phyloP scores from a whole-genome alignment of 2,113 vertebrate species.

The Xyrauchen texanus region DNA sequence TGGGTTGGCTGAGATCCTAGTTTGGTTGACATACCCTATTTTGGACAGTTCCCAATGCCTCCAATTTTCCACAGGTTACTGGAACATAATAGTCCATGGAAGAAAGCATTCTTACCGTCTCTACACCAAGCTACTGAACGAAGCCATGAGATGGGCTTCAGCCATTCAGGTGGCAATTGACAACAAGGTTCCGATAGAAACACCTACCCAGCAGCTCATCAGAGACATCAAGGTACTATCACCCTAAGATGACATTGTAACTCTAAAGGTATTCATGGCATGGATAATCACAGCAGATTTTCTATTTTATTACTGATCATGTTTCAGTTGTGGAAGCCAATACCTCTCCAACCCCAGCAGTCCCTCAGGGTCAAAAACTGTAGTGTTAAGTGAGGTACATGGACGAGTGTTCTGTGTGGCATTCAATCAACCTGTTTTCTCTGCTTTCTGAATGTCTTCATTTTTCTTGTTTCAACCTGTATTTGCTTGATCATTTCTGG shows the following conservation, averaged over 20 bases:
- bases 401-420: conserved; percentile 57
- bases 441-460: neutral
- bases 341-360: conserved; percentile 65
- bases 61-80: conserved; percentile 77
- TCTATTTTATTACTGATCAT: conserved; percentile 6
- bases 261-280: neutral
- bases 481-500: neutral
- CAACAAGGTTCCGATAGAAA: conserved; percentile 90
- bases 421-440: conserved; percentile 11
- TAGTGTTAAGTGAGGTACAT: conserved; percentile 73
- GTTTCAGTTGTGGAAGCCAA: conserved; percentile 49
- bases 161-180: conserved; percentile 91
- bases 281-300: neutral
- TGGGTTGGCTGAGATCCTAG: too few species aligned
- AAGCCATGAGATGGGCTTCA: conserved; percentile 89
- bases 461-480: neutral
- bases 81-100: conserved; percentile 88
- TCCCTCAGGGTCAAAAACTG: conserved; percentile 63
- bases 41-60: neutral
- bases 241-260: neutral
- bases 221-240: conserved; percentile 85
- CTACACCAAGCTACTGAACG: conserved; percentile 87
- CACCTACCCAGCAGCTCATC: conserved; percentile 90
- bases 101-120: conserved; percentile 89
- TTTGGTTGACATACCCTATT: too few species aligned